These are phyloP conservation scores for Macrobrachium nipponense DNA, from an alignment of 1,140 invertebrate species.

Conservation along the genomic window DNA sequence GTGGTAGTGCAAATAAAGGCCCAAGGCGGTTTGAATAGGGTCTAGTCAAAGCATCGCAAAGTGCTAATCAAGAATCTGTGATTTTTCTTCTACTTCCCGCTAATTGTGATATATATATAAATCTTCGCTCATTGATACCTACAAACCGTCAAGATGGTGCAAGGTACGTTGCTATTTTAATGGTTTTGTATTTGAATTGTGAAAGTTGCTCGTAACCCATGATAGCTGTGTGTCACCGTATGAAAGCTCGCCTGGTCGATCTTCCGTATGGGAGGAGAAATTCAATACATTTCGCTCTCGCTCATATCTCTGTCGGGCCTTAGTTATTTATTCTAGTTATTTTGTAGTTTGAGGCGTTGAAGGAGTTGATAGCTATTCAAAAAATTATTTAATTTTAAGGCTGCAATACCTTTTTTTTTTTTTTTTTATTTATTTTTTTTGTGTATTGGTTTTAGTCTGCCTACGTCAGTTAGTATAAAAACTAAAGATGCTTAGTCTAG, in stretches of 20 bases:
- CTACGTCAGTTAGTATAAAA: no score
- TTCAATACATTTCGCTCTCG: neutral
- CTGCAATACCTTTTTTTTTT: no score
- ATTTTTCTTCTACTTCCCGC: constrained; percentile 41
- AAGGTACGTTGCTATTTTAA: constrained; percentile 39
- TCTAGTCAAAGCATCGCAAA: constrained; percentile 57
- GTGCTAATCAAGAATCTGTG: constrained; percentile 60
- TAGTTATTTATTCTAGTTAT: neutral
- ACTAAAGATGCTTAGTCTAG: no score
- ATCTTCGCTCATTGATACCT: constrained; percentile 59
- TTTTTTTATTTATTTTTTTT: no score
- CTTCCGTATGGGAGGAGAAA: neutral
- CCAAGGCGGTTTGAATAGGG: constrained; percentile 49
- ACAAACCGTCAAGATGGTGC: constrained; percentile 62
- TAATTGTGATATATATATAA: constrained; percentile 55
- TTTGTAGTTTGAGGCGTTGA: neutral
- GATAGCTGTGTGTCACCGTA: neutral
- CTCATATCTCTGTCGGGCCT: neutral
- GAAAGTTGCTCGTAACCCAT: constrained; percentile 19
- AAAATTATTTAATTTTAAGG: no score
- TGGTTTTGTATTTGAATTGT: neutral
- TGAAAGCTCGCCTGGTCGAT: neutral
- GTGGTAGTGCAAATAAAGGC: constrained; percentile 40
- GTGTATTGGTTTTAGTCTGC: no score
- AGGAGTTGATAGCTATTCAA: no score